These are phyloP conservation scores for Nudaria mundana DNA, from an alignment of 2,888 invertebrate species.

Conservation along the genomic window DNA sequence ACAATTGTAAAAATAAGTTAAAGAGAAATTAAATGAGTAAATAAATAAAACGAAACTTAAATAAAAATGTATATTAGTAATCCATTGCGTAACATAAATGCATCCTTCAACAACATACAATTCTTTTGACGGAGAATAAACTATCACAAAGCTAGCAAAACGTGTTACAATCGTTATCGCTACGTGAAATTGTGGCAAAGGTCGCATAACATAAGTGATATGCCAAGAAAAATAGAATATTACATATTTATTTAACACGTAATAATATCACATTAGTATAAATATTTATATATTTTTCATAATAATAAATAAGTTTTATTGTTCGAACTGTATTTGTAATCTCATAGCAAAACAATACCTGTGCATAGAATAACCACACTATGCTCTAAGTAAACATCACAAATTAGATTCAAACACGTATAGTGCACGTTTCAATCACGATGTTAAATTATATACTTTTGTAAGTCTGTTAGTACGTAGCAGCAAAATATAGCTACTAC, in stretches of 20 bases:
- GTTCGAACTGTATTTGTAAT: slow-evolving; percentile 2
- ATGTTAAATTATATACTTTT: too few relatives aligned
- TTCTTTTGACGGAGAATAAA: slow-evolving; percentile 17
- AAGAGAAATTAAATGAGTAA: slow-evolving; percentile 21
- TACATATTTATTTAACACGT: slow-evolving; percentile 17
- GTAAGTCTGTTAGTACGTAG: neutral
- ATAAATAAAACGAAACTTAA: slow-evolving; percentile 32
- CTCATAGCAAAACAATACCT: too few relatives aligned
- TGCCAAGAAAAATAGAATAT: slow-evolving; percentile 25
- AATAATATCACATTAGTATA: slow-evolving; percentile 28
- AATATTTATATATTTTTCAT: slow-evolving; percentile 25
- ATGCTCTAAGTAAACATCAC: neutral
- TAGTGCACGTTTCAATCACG: too few relatives aligned
- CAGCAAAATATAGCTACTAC: neutral
- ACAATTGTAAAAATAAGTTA: too few relatives aligned
- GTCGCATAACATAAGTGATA: slow-evolving; percentile 19
- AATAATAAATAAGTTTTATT: slow-evolving; percentile 32
- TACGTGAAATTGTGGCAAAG: slow-evolving; percentile 27
- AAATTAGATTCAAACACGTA: neutral
- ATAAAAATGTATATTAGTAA: slow-evolving; percentile 46
- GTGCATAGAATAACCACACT: neutral
- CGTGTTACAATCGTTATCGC: slow-evolving; percentile 25
- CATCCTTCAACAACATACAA: slow-evolving; percentile 28
- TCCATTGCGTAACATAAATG: slow-evolving; percentile 44
- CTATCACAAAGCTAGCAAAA: slow-evolving; percentile 26